Evolutionary conservation across 2,797 vertebrate species (phyloP).

Genomic region (Acrossocheilus wenchowensis): DNA sequence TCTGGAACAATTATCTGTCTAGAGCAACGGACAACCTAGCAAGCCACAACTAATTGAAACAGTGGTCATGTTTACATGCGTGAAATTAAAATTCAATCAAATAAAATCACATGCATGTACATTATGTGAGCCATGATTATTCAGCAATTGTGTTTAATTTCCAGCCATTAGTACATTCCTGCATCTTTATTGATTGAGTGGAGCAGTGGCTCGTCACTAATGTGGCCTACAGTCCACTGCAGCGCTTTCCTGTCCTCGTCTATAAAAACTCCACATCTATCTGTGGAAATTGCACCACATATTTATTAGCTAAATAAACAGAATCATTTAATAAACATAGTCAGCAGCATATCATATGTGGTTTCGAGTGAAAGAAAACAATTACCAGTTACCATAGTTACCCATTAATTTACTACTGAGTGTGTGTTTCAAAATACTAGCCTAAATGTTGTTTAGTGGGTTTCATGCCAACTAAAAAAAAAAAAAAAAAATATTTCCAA

Average conservation of each 20-base stretch:
- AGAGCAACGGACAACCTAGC: neutral
- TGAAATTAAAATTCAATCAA: neutral
- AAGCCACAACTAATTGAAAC: neutral
- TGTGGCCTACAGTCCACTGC: neutral
- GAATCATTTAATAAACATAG: neutral
- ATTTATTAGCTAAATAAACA: neutral
- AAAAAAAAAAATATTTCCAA: neutral
- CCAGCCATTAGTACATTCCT: neutral
- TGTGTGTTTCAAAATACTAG: neutral
- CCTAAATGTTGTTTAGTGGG: neutral
- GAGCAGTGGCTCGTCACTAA: neutral
- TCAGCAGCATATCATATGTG: neutral
- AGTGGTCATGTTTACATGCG: neutral
- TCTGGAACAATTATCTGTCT: neutral
- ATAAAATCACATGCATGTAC: neutral
- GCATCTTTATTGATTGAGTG: neutral
- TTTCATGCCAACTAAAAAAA: neutral
- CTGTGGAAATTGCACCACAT: neutral
- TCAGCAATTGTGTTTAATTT: neutral
- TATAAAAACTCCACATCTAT: too few species aligned
- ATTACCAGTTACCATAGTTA: conserved; percentile 19
- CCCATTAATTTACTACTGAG: neutral
- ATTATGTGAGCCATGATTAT: neutral
- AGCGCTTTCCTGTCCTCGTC: neutral
- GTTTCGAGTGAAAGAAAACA: neutral